Evolutionary conservation across 2,888 invertebrate species (phyloP).

Genomic region (Drosophila rubida): DNA sequence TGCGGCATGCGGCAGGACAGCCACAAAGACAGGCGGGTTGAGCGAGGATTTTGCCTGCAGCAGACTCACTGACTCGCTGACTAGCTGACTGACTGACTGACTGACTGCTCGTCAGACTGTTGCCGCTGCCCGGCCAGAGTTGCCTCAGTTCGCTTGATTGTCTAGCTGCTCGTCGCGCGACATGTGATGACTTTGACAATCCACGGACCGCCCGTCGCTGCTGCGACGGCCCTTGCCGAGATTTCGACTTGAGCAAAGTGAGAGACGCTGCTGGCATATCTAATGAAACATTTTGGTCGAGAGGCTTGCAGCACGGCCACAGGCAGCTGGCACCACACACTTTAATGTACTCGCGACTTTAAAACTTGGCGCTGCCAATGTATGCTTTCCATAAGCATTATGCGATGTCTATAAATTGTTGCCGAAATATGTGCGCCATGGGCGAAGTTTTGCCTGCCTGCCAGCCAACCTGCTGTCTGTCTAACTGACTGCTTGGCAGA

Average conservation of each 20-base stretch:
- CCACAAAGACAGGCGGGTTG: constrained; percentile 14
- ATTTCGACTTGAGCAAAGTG: constrained; percentile 50
- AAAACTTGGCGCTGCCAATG: constrained; percentile 31
- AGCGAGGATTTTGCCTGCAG: constrained; percentile 56
- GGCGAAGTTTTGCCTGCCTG: constrained; percentile 60
- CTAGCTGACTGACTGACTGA: constrained; percentile 50
- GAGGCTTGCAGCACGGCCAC: not conserved
- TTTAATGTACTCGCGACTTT: constrained; percentile 61
- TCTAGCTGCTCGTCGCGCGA: constrained; percentile 31
- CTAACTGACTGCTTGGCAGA: not conserved
- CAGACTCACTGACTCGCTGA: constrained; percentile 50
- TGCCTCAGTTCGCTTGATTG: constrained; percentile 13
- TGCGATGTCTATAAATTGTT: constrained; percentile 63
- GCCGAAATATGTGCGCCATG: constrained; percentile 49
- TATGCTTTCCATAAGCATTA: constrained; percentile 27
- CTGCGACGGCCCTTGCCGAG: constrained; percentile 33
- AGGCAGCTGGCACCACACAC: constrained; percentile 30
- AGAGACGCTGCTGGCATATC: constrained; percentile 62
- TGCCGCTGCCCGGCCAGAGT: constrained; percentile 19
- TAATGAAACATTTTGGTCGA: constrained; percentile 58
- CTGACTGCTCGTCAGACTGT: constrained; percentile 43
- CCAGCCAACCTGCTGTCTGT: constrained; percentile 4
- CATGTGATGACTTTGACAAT: constrained; percentile 67
- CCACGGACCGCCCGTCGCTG: constrained; percentile 22
- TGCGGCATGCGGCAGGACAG: not conserved